These are phyloP conservation scores for Patiria miniata DNA, from an alignment of 35 echinoderm and acorn worm genomes.

Conservation along the genomic window DNA sequence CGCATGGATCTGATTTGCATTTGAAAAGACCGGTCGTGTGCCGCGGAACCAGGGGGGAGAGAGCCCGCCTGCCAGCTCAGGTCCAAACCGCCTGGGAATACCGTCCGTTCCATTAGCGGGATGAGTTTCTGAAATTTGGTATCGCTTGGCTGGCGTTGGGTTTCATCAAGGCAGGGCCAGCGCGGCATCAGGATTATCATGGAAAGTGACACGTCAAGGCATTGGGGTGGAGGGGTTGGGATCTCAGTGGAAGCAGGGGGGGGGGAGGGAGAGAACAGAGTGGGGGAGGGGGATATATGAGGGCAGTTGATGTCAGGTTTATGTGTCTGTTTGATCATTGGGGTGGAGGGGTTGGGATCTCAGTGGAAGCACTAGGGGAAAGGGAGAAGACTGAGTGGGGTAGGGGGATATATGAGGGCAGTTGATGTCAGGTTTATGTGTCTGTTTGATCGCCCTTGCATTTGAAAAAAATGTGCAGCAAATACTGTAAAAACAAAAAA, in stretches of 20 bases:
- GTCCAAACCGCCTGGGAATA: background rate
- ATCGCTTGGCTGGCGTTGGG: constrained; percentile 31
- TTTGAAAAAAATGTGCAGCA: background rate
- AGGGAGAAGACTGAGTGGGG: background rate
- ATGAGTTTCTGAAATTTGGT: constrained; percentile 34
- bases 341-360: background rate
- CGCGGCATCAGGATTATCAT: constrained; percentile 21
- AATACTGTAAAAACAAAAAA: background rate
- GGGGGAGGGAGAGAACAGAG: background rate
- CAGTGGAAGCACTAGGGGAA: background rate
- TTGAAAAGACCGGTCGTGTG: constrained; percentile 21
- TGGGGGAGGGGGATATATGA: background rate
- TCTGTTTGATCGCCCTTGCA: background rate
- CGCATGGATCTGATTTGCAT: constrained; percentile 16
- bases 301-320: constrained; percentile 8
- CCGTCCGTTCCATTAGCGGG: constrained; percentile 23
- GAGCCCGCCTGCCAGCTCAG: background rate
- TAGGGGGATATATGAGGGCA: background rate
- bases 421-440: constrained; percentile 15
- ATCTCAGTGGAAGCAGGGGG: background rate
- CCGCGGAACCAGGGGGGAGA: constrained; percentile 6
- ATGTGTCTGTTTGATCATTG: constrained; percentile 11
- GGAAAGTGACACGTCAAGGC: constrained; percentile 22
- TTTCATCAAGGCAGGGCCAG: background rate
- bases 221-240: no score